These are phyloP conservation scores for Latrodectus hesperus DNA, from an alignment of 2,888 invertebrate genomes.

Conservation along the genomic window DNA sequence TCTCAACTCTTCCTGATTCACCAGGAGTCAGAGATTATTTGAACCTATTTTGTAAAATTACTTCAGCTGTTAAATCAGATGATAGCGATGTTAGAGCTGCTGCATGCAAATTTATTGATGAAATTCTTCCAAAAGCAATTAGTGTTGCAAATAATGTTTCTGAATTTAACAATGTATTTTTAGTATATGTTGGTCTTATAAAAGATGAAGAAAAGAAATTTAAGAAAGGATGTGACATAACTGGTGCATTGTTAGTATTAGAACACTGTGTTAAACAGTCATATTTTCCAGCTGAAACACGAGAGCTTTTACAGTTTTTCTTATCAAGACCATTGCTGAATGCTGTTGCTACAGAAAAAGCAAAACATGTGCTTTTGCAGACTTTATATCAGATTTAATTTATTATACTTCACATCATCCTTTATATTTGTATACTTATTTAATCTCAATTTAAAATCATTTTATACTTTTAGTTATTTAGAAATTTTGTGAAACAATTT, in stretches of 20 bases:
- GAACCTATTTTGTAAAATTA: slow-evolving; percentile 37
- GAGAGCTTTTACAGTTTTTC: slow-evolving; percentile 62
- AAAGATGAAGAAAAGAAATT: slow-evolving; percentile 67
- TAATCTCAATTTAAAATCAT: no score
- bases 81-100: slow-evolving; percentile 21
- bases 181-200: slow-evolving; percentile 67
- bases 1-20: slow-evolving; percentile 27
- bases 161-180: slow-evolving; percentile 58
- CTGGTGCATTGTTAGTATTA: slow-evolving; percentile 68
- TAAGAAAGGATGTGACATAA: slow-evolving; percentile 54
- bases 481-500: no score
- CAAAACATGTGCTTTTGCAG: slow-evolving; percentile 69
- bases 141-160: slow-evolving; percentile 18
- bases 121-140: slow-evolving; percentile 40
- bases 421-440: no score
- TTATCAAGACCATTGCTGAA: slow-evolving; percentile 60
- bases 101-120: slow-evolving; percentile 49
- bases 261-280: slow-evolving; percentile 39
- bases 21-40: slow-evolving; percentile 29
- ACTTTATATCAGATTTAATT: slow-evolving; percentile 61
- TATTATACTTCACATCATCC: not conserved
- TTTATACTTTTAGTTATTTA: no score
- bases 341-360: slow-evolving; percentile 59
- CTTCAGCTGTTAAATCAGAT: slow-evolving; percentile 29
- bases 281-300: slow-evolving; percentile 60